Evolutionary conservation across 2,888 invertebrate species (phyloP).

Genomic region (Volucella bombylans): DNA sequence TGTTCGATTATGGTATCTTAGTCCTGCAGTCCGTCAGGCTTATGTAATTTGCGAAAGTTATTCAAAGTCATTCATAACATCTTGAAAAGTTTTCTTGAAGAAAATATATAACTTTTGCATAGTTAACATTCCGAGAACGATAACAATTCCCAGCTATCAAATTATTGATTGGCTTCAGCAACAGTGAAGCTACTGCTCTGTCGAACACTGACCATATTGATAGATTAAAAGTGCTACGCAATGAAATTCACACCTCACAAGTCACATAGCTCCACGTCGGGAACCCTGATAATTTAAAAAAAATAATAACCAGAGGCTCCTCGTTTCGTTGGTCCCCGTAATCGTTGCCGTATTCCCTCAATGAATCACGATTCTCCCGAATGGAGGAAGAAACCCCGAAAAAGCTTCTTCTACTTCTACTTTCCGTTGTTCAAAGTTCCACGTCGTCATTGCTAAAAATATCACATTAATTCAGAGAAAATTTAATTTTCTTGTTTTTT

Average conservation of each 20-base stretch:
- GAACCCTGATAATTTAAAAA: slow-evolving; percentile 25
- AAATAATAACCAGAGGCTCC: slow-evolving; percentile 32
- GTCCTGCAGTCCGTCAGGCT: no score
- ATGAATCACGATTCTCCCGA: slow-evolving; percentile 41
- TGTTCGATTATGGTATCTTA: no score
- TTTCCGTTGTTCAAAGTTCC: not conserved
- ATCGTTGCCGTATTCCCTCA: not conserved
- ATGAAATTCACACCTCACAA: slow-evolving; percentile 19
- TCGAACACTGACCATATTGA: slow-evolving; percentile 7
- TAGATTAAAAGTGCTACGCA: slow-evolving; percentile 17
- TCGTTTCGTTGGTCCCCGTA: slow-evolving; percentile 8
- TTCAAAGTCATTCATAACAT: not conserved
- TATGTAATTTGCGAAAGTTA: no score
- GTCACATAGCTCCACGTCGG: not conserved
- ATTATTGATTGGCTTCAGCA: slow-evolving; percentile 42
- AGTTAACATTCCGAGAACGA: not conserved
- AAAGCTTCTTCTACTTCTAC: not conserved
- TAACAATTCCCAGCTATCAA: not conserved
- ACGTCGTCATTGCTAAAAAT: slow-evolving; percentile 47
- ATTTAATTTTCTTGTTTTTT: slow-evolving; percentile 26
- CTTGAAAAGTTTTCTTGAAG: not conserved
- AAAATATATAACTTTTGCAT: not conserved
- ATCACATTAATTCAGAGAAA: slow-evolving; percentile 29
- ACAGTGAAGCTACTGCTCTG: slow-evolving; percentile 21
- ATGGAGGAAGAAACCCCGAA: not conserved